Conservation (phyloP, 2,797 vertebrate genomes). For the Gymnoscopelus microlampas region DNA sequence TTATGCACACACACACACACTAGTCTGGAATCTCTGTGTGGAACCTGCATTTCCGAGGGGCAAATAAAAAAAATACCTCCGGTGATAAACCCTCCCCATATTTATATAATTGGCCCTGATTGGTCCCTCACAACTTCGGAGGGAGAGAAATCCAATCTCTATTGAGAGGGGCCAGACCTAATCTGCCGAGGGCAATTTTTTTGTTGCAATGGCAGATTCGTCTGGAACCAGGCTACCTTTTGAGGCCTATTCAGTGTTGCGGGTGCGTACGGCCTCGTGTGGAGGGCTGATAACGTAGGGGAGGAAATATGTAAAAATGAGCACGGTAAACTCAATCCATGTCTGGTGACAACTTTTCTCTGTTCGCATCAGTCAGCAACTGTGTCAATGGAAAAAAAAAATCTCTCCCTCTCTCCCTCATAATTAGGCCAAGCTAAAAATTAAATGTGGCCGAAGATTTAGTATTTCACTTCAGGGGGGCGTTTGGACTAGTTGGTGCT, state of each 20-base stretch:
- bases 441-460: conserved; percentile 16
- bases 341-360: too few relatives aligned
- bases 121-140: too few relatives aligned
- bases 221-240: too few relatives aligned
- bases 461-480: conserved; percentile 30
- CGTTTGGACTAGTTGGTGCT: conserved; percentile 24
- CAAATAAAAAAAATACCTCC: too few relatives aligned
- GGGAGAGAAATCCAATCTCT: too few relatives aligned
- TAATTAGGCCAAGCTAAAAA: conserved; percentile 42
- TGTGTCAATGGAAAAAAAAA: background rate
- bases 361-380: conserved; percentile 17
- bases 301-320: conserved; percentile 52
- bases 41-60: too few relatives aligned
- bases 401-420: background rate
- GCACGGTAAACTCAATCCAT: conserved; percentile 16
- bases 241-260: conserved; percentile 34
- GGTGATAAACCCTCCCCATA: too few relatives aligned
- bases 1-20: conserved; percentile 12
- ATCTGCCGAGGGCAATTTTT: too few relatives aligned
- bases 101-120: too few relatives aligned
- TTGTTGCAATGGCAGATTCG: too few relatives aligned
- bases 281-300: background rate
- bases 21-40: too few relatives aligned
- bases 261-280: background rate
- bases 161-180: too few relatives aligned